Conservation (phyloP, 2,888 invertebrate genomes). For the Nomada goodeniana region DNA sequence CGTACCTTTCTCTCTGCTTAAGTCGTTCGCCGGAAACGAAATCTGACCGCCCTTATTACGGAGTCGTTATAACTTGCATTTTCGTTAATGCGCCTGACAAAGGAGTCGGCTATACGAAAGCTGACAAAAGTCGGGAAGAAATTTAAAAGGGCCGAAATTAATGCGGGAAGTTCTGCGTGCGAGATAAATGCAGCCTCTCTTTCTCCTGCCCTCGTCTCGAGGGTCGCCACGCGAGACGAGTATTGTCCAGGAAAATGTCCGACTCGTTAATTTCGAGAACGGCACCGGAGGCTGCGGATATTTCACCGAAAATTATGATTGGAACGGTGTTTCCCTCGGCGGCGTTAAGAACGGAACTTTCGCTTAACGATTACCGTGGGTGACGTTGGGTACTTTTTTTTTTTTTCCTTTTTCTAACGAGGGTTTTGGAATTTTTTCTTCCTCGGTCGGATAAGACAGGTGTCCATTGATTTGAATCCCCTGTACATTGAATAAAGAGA, state of each 20-base stretch:
- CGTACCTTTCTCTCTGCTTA: conserved; percentile 35
- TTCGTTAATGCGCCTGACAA: conserved; percentile 64
- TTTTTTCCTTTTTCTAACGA: too few species aligned
- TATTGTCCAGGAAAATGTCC: conserved; percentile 27
- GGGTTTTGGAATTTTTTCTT: too few species aligned
- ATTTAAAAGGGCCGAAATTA: conserved; percentile 51
- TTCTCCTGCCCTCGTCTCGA: neutral
- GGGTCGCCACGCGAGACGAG: conserved; percentile 21
- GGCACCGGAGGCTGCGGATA: neutral
- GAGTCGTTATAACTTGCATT: conserved; percentile 67
- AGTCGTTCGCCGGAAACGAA: conserved; percentile 51
- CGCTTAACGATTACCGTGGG: too few species aligned
- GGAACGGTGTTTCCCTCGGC: neutral
- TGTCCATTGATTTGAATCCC: too few species aligned
- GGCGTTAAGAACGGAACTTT: neutral
- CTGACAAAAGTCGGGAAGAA: conserved; percentile 38
- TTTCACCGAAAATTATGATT: conserved; percentile 10
- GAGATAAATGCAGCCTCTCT: conserved; percentile 34
- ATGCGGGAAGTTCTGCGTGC: conserved; percentile 45
- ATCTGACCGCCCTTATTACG: conserved; percentile 64
- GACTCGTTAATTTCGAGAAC: conserved; percentile 29
- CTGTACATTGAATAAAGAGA: too few species aligned
- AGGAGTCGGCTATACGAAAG: conserved; percentile 22
- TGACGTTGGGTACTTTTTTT: too few species aligned
- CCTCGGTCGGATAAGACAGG: too few species aligned